A percentile compares a stretch with the other conserved stretches of the same genome.
phyloP scores from a whole-genome alignment of 1,140 invertebrate genomes.

The Amphibalanus amphitrite region DNA sequence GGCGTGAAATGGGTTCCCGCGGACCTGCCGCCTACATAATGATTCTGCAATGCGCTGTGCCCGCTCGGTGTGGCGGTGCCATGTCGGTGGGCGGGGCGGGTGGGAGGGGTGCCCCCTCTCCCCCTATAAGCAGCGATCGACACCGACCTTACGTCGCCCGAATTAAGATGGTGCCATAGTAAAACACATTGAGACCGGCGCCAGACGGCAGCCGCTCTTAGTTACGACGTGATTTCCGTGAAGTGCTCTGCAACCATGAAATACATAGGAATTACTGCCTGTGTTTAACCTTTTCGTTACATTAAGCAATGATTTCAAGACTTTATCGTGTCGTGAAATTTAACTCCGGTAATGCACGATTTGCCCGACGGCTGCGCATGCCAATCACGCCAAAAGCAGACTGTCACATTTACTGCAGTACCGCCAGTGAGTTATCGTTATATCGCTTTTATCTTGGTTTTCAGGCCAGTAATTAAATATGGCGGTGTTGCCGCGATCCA shows the following conservation, averaged over 20 bases:
- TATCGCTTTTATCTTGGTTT: neutral
- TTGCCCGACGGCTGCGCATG: neutral
- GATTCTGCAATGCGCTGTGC: neutral
- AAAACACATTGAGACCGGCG: neutral
- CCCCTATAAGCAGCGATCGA: neutral
- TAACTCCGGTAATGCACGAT: neutral
- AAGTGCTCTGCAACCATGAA: neutral
- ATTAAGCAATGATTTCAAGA: neutral
- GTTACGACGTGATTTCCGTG: neutral
- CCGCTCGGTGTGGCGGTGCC: neutral
- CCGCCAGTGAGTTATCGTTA: neutral
- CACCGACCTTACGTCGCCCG: neutral
- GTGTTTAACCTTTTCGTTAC: neutral
- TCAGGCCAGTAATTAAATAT: neutral
- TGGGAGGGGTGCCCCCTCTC: no score
- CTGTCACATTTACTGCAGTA: neutral
- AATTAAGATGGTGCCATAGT: neutral
- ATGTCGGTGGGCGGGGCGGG: neutral
- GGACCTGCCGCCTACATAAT: no score
- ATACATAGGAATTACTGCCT: neutral
- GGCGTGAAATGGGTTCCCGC: neutral
- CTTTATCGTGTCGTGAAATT: neutral
- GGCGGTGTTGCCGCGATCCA: no score
- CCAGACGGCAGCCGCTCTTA: neutral
- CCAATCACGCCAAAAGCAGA: neutral